phyloP scores from a whole-genome alignment of 2,113 vertebrate genomes.

The pig (Sus scrofa) region DNA sequence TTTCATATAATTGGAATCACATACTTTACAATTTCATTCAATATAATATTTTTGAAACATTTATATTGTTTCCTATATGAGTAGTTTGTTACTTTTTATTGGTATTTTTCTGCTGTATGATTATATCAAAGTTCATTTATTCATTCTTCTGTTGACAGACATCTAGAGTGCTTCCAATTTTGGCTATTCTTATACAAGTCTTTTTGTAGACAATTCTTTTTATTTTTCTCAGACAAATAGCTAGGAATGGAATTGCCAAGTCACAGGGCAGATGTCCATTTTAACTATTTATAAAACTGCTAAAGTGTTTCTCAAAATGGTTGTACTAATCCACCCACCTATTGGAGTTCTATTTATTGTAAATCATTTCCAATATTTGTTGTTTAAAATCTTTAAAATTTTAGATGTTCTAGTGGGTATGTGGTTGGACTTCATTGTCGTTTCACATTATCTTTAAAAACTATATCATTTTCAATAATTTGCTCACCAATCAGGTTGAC shows the following conservation, averaged over 20 bases:
- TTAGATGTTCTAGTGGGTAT: not conserved
- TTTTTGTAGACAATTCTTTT: not conserved
- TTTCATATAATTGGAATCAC: not conserved
- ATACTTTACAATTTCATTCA: not conserved
- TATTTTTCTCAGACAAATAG: not conserved
- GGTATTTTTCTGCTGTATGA: not conserved
- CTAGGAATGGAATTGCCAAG: not conserved
- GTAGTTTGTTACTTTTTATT: not conserved
- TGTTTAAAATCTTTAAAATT: not conserved
- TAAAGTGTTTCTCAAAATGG: not conserved
- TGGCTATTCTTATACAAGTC: not conserved
- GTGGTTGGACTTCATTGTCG: not conserved
- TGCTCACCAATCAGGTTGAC: not conserved
- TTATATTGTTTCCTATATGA: not conserved
- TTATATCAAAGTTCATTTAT: not conserved
- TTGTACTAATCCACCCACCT: not conserved
- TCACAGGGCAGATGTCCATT: not conserved
- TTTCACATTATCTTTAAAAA: not conserved
- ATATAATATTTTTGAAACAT: not conserved
- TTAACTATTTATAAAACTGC: not conserved
- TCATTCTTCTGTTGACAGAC: not conserved
- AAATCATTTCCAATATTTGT: not conserved
- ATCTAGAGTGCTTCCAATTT: not conserved
- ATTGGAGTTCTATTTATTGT: not conserved
- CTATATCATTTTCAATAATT: not conserved